These are phyloP conservation scores for Pseudochromis fuscus DNA, from an alignment of 2,797 vertebrate genomes.

Conservation along the genomic window DNA sequence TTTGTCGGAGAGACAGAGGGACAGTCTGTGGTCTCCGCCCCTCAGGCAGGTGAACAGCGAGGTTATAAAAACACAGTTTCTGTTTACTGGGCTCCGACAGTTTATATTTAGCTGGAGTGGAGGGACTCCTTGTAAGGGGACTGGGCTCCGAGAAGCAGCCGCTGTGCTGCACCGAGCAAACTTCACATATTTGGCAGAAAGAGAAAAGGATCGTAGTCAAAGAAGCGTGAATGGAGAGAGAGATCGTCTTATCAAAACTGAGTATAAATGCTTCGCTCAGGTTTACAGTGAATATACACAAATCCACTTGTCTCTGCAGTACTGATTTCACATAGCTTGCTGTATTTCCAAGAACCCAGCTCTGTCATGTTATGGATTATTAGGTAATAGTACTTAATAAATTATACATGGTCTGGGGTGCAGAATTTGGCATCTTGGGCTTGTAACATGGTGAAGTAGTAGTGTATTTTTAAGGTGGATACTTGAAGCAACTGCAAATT, in stretches of 20 bases:
- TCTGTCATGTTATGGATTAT: too few relatives aligned
- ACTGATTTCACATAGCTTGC: background rate
- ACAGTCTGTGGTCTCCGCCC: conserved; percentile 35
- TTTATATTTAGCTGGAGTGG: conserved; percentile 78
- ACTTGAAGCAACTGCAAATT: too few relatives aligned
- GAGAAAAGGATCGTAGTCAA: conserved; percentile 35
- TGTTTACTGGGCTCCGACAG: conserved; percentile 60
- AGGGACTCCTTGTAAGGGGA: conserved; percentile 77
- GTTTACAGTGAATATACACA: conserved; percentile 7
- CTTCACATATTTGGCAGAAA: conserved; percentile 66
- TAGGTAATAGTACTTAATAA: too few relatives aligned
- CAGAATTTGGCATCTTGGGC: too few relatives aligned
- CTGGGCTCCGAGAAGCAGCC: conserved; percentile 48
- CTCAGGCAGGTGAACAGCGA: conserved; percentile 64
- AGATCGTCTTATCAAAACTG: conserved; percentile 7
- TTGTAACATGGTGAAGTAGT: too few relatives aligned
- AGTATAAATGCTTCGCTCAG: background rate
- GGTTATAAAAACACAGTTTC: conserved; percentile 64
- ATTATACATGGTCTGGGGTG: too few relatives aligned
- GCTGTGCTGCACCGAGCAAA: conserved; percentile 43
- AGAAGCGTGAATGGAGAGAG: conserved; percentile 11
- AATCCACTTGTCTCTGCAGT: background rate
- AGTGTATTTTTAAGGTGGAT: too few relatives aligned
- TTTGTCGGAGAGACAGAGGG: background rate
- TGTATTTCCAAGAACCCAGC: too few relatives aligned